Evolutionary conservation across 2,888 invertebrate genomes (phyloP).

Genomic region (Chironomus tentans): DNA sequence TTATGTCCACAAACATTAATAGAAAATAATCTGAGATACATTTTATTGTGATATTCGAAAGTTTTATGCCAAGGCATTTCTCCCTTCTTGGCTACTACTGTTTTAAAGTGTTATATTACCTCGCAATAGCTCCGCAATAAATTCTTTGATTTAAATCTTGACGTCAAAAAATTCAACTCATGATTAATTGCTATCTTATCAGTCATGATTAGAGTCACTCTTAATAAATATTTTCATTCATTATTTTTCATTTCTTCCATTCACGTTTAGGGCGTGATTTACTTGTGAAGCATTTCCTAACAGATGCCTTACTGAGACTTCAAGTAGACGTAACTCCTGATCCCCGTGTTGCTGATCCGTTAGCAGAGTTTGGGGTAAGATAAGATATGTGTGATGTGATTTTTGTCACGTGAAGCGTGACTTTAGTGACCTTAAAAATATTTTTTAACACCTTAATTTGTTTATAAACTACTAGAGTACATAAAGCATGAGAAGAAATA

Average conservation of each 20-base stretch:
- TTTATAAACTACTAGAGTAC: no score
- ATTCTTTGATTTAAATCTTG: no score
- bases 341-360: not conserved
- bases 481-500: no score
- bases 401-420: not conserved
- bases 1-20: no score
- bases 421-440: not conserved
- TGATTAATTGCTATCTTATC: not conserved
- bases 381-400: not conserved
- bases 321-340: not conserved
- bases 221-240: not conserved
- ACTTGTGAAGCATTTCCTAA: not conserved
- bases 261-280: not conserved
- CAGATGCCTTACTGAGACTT: not conserved
- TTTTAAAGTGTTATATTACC: no score
- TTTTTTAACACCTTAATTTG: not conserved
- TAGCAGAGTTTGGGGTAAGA: constrained; percentile 11
- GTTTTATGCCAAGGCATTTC: no score
- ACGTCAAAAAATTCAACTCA: no score
- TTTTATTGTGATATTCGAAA: no score
- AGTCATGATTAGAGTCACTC: not conserved
- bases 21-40: no score
- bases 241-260: not conserved
- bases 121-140: no score
- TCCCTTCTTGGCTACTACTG: no score